These are phyloP conservation scores for Chiloscyllium plagiosum DNA, from an alignment of 2,113 vertebrate genomes.

Conservation along the genomic window DNA sequence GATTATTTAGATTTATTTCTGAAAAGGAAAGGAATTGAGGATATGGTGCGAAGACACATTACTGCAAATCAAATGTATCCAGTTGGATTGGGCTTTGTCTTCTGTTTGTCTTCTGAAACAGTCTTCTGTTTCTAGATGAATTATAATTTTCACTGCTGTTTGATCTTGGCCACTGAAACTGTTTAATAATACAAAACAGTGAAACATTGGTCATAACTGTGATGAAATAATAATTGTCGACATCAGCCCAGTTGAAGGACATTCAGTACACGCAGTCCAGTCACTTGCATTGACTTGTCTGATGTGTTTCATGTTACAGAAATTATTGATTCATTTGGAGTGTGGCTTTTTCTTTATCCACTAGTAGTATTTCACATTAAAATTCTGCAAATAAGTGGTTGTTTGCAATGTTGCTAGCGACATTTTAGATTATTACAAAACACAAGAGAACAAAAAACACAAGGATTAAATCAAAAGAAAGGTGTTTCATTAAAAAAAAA, in stretches of 20 bases:
- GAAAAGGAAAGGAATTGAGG: background rate
- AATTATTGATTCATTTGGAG: background rate
- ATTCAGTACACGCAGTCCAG: background rate
- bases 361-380: background rate
- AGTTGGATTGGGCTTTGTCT: background rate
- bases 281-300: background rate
- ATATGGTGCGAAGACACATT: background rate
- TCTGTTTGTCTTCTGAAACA: background rate
- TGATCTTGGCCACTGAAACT: background rate
- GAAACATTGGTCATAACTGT: background rate
- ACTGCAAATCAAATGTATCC: background rate
- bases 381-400: background rate
- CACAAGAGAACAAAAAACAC: background rate
- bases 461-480: background rate
- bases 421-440: background rate
- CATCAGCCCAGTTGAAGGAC: background rate
- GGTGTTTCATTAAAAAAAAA: background rate
- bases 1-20: constrained; percentile 1
- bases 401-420: background rate
- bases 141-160: background rate
- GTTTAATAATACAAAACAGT: background rate
- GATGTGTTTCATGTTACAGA: background rate
- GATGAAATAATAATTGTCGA: background rate
- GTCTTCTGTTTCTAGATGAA: background rate
- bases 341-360: background rate